Evolutionary conservation across 2,888 invertebrate species (phyloP), one percentile per base, ranked within the genome.

Genomic region (Aleiodes leptofemur): DNA sequence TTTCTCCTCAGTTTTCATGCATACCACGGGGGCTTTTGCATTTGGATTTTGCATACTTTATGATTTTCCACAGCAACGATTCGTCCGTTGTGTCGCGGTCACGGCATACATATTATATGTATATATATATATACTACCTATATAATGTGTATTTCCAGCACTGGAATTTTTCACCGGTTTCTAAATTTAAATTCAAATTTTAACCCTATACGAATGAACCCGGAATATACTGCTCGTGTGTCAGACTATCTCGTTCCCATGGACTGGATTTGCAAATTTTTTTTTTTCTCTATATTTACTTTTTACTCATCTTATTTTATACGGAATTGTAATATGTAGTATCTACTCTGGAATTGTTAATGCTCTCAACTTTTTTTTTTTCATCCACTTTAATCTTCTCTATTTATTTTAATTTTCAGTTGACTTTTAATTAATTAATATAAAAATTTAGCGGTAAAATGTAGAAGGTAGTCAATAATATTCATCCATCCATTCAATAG

Each of bases 1-100:
- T 85, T 83, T 79, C 83, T 68, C 57, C 59, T 23, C 84, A 83
- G 85, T 87, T 87, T 86, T 86, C 85, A 86, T 85, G 85, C 85
- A 85, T 85, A 84, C 83, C 78, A 14, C n/a, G 31, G n/a, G 69
- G 51, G 56, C 83, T 86, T 87, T 87, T 87, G 87, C 88, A 88
- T 88, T 83, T 83, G 82, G 82, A 84, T 86, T 87, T 85, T 87
- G 86, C 86, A 87, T 86, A 86, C 83, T 88, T 87, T 84, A 87
- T 86, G 85, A 88, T 86, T 86, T 85, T 84, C 82, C 83, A 81
- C 82, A 82, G 82, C 82, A 79, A 64, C 71, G 70, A 53, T 51
- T 70, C 68, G 72, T 72, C 70, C 69, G 70, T 69, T 71, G 38
- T 64, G 56, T 61, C 78, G 56, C 70, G 51, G 51, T 34, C 69